phyloP scores from a whole-genome alignment of 2,113 vertebrate genomes.

The Illadopsis cleaveri region DNA sequence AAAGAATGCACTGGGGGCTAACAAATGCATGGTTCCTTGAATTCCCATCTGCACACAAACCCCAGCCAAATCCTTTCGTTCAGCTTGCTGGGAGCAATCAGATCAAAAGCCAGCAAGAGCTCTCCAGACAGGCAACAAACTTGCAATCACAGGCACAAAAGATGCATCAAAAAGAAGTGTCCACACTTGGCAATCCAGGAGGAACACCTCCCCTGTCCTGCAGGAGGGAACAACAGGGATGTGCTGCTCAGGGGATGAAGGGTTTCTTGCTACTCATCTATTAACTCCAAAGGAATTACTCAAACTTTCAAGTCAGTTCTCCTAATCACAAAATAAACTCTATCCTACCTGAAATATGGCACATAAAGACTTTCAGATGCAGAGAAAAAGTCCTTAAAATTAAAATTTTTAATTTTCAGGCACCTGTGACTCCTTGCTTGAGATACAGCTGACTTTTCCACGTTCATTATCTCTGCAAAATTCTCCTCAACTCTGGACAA shows the following conservation, averaged over 20 bases:
- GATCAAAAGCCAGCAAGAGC: background rate
- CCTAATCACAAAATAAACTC: background rate
- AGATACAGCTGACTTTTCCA: background rate
- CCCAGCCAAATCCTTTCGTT: background rate
- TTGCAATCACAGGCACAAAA: background rate
- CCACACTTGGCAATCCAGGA: background rate
- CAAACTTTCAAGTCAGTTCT: background rate
- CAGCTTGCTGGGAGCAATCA: background rate
- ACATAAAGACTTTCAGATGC: background rate
- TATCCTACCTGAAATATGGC: background rate
- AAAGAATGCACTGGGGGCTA: background rate
- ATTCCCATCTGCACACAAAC: constrained; percentile 11
- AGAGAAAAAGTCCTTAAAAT: background rate
- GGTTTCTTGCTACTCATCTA: background rate
- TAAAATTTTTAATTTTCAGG: background rate
- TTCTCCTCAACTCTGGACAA: background rate
- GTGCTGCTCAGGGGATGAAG: background rate
- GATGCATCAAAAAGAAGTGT: background rate
- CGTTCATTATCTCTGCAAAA: background rate
- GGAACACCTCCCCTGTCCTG: background rate
- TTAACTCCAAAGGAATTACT: background rate
- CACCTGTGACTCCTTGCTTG: background rate
- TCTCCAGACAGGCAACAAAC: background rate
- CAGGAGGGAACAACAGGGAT: background rate
- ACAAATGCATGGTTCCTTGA: background rate